Base-by-base conservation (phyloP, 2,888 invertebrate genomes). In the Watsonalla cultraria region DNA sequence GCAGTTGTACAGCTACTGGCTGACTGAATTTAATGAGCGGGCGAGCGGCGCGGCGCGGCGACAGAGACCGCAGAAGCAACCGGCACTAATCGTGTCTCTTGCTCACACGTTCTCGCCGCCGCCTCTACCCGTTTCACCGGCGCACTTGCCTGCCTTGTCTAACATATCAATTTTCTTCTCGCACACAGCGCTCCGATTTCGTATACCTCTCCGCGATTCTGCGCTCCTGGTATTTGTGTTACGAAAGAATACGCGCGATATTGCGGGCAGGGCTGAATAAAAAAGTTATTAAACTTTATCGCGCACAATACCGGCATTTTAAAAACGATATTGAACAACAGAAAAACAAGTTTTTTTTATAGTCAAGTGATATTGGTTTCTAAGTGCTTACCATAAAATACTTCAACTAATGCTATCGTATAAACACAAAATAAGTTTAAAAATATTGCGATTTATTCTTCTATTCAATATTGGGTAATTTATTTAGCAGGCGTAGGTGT, bases 241-340 rank as follows among this genome's bases (percentile, higher is more conserved):
- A 86, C 87, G 86, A 86, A 88, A 89, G 86, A 88, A 84, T 86
- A 86, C 86, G 82, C 82, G 81, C 76, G 80, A 75, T 76, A 80
- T 77, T 79, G 76, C 68, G 24, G 24, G 74, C 68, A 71, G 66
- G 60, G 61, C 60, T 55, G 55, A 65, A 64, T 60, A 66, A 67
- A 62, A 54, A 60, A 50, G 53, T 50, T 60, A 11, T 47, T 6
- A 11, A 13, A 47, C 5, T 48, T 13, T 37, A 37, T 35, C n/a
- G 48, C 15, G 35, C 35, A 48, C 14, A 7, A 0, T 11, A 13
- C 35, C 35, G 15, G 47, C 35, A n/a, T 14, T 48, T 4, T 15
- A 37, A 13, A 15, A 9, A n/a, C 37, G 4, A 15, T 33, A 37
- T 37, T 39, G 6, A 42, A 6, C 42, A 42, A 42, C 14, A 14